Conservation (phyloP, 2,797 vertebrate species). For the Monodelphis domestica region DNA sequence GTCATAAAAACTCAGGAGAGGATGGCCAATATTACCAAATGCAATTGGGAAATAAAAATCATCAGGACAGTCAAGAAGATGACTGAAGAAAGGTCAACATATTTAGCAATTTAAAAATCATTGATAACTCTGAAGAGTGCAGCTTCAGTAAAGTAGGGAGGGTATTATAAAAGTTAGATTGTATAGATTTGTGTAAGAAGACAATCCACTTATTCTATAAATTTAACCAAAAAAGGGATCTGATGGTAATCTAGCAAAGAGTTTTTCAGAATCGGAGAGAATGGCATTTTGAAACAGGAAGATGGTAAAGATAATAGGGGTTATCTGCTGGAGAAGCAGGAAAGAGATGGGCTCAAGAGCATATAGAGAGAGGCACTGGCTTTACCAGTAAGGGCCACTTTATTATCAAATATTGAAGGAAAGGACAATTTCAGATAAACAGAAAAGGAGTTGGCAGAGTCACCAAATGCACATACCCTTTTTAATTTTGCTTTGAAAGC, state of each 20-base stretch:
- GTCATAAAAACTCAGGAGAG: no score
- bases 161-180: not conserved
- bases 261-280: not conserved
- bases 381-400: not conserved
- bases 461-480: not conserved
- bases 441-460: not conserved
- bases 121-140: no score
- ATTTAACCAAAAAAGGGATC: not conserved
- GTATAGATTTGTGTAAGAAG: not conserved
- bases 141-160: no score
- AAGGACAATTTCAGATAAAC: not conserved
- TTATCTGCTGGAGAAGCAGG: not conserved
- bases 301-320: not conserved
- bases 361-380: no score
- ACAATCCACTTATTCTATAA: not conserved
- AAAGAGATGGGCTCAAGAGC: not conserved
- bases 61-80: not conserved
- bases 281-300: not conserved
- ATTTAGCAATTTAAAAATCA: not conserved
- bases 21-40: not conserved
- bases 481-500: not conserved
- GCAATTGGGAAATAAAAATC: not conserved
- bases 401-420: not conserved
- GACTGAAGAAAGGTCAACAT: not conserved
- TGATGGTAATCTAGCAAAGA: not conserved